These are phyloP conservation scores for Eulemur macaco DNA, from an alignment of 2,113 vertebrate genomes.

Conservation along the genomic window DNA sequence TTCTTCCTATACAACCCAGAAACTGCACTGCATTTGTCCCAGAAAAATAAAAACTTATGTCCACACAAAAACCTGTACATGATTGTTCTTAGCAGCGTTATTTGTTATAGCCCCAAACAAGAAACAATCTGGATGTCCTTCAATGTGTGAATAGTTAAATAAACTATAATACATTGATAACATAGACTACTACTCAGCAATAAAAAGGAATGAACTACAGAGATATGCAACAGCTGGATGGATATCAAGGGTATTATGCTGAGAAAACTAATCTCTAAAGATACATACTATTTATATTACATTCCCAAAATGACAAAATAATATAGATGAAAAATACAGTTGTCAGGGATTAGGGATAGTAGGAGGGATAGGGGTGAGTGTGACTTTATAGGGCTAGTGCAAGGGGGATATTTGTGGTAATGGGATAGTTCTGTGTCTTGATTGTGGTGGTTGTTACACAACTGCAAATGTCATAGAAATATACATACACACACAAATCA, in stretches of 20 bases:
- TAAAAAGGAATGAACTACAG: not conserved
- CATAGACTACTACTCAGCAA: not conserved
- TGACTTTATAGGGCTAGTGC: not conserved
- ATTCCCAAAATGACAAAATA: not conserved
- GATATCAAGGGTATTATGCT: not conserved
- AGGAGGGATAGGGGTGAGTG: not conserved
- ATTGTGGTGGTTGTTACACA: not conserved
- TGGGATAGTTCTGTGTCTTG: not conserved
- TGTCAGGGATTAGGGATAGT: not conserved
- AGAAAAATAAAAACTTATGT: not conserved
- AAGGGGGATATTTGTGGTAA: not conserved
- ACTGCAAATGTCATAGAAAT: not conserved
- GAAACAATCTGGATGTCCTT: not conserved
- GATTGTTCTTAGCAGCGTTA: not conserved
- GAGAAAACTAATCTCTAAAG: not conserved
- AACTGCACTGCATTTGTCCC: not conserved
- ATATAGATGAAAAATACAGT: not conserved
- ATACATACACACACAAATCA: not conserved
- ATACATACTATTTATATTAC: not conserved
- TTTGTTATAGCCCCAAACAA: not conserved
- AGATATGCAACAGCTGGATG: not conserved
- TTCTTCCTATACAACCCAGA: not conserved
- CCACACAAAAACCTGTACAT: not conserved
- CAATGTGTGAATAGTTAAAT: not conserved
- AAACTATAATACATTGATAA: not conserved